phyloP scores from a whole-genome alignment of 2,888 invertebrate species.

The Heteromurus nitidus region DNA sequence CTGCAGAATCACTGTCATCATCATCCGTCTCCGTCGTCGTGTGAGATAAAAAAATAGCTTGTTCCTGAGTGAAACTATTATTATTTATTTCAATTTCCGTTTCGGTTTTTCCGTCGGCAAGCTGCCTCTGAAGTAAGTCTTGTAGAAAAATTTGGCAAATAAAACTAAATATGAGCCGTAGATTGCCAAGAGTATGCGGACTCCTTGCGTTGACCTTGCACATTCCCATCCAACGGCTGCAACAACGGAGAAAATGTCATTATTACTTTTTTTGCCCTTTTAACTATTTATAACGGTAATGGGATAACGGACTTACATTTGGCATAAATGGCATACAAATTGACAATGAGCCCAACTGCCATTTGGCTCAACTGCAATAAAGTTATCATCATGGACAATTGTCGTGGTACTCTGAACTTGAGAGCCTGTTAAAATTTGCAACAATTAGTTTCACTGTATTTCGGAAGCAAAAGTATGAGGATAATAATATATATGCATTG shows the following conservation, averaged over 20 bases:
- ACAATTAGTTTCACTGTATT: too few relatives aligned
- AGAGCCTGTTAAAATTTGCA: slow-evolving; percentile 49
- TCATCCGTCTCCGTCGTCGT: too few relatives aligned
- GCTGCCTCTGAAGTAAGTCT: slow-evolving; percentile 82
- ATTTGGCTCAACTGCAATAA: slow-evolving; percentile 93
- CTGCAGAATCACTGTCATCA: too few relatives aligned
- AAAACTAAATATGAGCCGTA: slow-evolving; percentile 95
- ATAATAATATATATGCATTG: background rate
- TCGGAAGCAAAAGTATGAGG: too few relatives aligned
- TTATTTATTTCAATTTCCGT: slow-evolving; percentile 48
- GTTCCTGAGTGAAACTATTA: slow-evolving; percentile 15
- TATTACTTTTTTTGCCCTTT: too few relatives aligned
- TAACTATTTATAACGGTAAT: too few relatives aligned
- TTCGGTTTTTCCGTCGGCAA: slow-evolving; percentile 21
- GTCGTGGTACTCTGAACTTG: slow-evolving; percentile 64
- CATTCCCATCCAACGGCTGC: slow-evolving; percentile 64
- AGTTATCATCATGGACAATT: slow-evolving; percentile 88
- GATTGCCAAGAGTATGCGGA: slow-evolving; percentile 91
- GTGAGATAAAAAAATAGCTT: background rate
- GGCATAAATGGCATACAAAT: slow-evolving; percentile 83
- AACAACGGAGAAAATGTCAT: background rate
- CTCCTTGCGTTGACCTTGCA: slow-evolving; percentile 67
- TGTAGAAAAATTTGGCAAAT: slow-evolving; percentile 95
- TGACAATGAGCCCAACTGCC: slow-evolving; percentile 93
- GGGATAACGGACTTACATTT: slow-evolving; percentile 53